A percentile compares a stretch with the other conserved stretches of the same genome.
Conservation (phyloP, 2,113 vertebrate genomes). For the Silurus meridionalis region DNA sequence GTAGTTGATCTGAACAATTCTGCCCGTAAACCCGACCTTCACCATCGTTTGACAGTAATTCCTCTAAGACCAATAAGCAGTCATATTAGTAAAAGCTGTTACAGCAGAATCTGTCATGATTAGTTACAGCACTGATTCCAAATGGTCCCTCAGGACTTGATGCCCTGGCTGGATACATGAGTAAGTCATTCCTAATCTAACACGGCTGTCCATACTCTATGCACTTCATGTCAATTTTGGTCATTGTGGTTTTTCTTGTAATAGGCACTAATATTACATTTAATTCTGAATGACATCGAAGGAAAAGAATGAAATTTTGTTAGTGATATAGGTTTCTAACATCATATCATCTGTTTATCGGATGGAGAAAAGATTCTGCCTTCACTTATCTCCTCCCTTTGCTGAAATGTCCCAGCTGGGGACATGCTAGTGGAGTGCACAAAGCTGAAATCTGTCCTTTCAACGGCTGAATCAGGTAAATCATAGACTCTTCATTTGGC, state of each 20-base stretch:
- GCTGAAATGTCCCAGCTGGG: conserved; percentile 49
- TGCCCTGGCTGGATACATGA: conserved; percentile 5
- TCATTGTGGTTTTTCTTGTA: conserved; percentile 26
- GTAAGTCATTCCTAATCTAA: conserved; percentile 11
- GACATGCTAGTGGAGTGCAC: neutral
- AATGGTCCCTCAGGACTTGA: conserved; percentile 14
- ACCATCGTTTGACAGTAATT: neutral
- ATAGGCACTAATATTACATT: conserved; percentile 17
- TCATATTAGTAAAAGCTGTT: conserved; percentile 30
- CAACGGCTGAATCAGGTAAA: conserved; percentile 17
- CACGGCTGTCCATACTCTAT: neutral
- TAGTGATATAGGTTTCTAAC: conserved; percentile 6
- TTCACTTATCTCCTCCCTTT: conserved; percentile 24
- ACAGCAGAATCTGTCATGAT: conserved; percentile 22
- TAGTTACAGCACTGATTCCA: conserved; percentile 17
- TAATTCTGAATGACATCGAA: conserved; percentile 5
- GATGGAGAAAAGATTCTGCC: neutral
- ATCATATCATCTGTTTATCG: conserved; percentile 29
- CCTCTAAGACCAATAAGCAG: conserved; percentile 6
- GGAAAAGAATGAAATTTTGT: conserved; percentile 19
- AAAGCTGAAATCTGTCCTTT: neutral
- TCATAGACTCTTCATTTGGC: conserved; percentile 12
- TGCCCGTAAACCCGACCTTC: conserved; percentile 19
- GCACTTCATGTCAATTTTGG: neutral
- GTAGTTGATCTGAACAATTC: conserved; percentile 24